These are phyloP conservation scores for Orestias chungarensis DNA, from an alignment of 2,797 vertebrate genomes.

Conservation along the genomic window DNA sequence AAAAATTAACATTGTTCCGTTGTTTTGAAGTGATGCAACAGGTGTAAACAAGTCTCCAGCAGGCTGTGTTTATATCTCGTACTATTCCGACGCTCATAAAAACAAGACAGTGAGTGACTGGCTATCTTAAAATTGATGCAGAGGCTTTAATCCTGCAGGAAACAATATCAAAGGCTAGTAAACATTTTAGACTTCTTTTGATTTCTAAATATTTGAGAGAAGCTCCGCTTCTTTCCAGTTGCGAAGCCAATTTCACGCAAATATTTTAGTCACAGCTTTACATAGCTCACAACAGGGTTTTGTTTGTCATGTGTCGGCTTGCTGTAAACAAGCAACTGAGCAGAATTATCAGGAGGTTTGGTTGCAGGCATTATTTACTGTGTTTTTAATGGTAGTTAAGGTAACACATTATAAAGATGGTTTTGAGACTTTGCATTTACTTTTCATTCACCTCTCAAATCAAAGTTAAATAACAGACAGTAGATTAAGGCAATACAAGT, in stretches of 20 bases:
- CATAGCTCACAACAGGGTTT: not conserved
- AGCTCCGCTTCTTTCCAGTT: not conserved
- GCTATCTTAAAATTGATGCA: not conserved
- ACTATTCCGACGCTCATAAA: not conserved
- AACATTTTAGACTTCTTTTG: not conserved
- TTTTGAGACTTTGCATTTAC: not conserved
- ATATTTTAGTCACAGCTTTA: not conserved
- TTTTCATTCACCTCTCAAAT: not conserved
- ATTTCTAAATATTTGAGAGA: not conserved
- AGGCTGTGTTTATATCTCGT: not conserved
- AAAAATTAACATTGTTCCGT: too few species aligned
- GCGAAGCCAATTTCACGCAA: not conserved
- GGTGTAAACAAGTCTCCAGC: not conserved
- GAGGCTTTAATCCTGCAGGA: not conserved
- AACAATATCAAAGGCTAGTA: slow-evolving; percentile 3
- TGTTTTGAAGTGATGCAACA: not conserved
- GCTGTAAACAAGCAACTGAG: not conserved
- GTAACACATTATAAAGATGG: not conserved
- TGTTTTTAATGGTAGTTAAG: not conserved
- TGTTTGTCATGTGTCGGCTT: not conserved
- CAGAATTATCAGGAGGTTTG: not conserved
- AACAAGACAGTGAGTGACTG: not conserved
- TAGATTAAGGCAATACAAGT: not conserved
- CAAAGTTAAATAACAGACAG: not conserved
- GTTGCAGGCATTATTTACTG: not conserved